A percentile compares a stretch with the other conserved stretches of the same genome.
These are phyloP conservation scores for Bubo bubo DNA, from an alignment of 2,113 vertebrate species.

Conservation along the genomic window DNA sequence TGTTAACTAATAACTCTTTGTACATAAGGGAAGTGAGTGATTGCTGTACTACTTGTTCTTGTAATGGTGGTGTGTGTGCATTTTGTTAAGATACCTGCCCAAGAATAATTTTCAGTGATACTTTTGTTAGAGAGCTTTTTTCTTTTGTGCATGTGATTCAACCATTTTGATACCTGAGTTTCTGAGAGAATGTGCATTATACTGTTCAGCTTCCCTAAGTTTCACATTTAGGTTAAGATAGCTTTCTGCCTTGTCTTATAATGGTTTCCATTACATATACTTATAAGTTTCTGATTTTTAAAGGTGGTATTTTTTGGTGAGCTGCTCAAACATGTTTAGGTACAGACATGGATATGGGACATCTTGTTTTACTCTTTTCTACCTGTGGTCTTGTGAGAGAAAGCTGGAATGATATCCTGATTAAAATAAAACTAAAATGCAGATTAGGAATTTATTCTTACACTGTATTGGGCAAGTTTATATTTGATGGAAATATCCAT, in stretches of 20 bases:
- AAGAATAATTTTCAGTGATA: neutral
- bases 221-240: neutral
- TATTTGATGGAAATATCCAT: neutral
- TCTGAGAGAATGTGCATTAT: neutral
- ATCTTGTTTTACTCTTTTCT: neutral
- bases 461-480: neutral
- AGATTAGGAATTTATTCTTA: neutral
- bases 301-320: neutral
- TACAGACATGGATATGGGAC: neutral
- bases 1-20: neutral
- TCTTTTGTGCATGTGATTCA: neutral
- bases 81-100: neutral
- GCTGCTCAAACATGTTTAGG: neutral
- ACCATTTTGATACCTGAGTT: neutral
- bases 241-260: neutral
- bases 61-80: neutral
- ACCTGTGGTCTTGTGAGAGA: neutral
- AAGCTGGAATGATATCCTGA: neutral
- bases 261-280: neutral
- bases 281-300: neutral
- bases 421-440: neutral
- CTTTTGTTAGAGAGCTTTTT: neutral
- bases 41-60: neutral
- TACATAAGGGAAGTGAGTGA: neutral
- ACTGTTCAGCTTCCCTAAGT: neutral